These are phyloP conservation scores for Papilio polytes DNA, from an alignment of 1,140 invertebrate genomes.

Conservation along the genomic window DNA sequence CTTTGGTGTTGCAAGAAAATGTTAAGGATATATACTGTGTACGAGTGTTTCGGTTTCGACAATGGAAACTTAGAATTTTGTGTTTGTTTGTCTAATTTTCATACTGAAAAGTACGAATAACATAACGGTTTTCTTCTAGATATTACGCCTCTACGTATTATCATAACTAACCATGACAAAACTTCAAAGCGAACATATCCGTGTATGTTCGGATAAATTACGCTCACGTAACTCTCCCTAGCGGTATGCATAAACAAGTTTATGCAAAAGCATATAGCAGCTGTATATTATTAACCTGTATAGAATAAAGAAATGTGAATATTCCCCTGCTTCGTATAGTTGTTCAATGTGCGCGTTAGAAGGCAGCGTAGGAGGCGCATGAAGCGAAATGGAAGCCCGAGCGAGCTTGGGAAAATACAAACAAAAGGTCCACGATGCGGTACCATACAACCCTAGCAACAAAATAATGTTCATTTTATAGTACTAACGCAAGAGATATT, in stretches of 20 bases:
- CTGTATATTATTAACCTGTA: not conserved
- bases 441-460: not conserved
- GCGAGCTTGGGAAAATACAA: constrained; percentile 39
- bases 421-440: constrained; percentile 46
- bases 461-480: not conserved
- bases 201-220: constrained; percentile 21
- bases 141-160: not conserved
- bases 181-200: constrained; percentile 2
- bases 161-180: constrained; percentile 13
- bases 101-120: not conserved
- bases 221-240: constrained; percentile 7
- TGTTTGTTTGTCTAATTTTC: not conserved
- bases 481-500: not conserved
- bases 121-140: not conserved
- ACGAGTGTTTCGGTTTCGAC: not conserved
- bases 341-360: not conserved
- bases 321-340: constrained; percentile 2
- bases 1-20: not conserved
- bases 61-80: not conserved
- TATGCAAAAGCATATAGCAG: constrained; percentile 28
- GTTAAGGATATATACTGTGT: not conserved
- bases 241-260: constrained; percentile 16
- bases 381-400: constrained; percentile 17
- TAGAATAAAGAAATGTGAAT: constrained; percentile 14
- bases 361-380: not conserved